Percentiles rank a stretch among this genome's conserved stretches.
Evolutionary conservation across 2,888 invertebrate species (phyloP).

Genomic region (Hypomecis atomaria): DNA sequence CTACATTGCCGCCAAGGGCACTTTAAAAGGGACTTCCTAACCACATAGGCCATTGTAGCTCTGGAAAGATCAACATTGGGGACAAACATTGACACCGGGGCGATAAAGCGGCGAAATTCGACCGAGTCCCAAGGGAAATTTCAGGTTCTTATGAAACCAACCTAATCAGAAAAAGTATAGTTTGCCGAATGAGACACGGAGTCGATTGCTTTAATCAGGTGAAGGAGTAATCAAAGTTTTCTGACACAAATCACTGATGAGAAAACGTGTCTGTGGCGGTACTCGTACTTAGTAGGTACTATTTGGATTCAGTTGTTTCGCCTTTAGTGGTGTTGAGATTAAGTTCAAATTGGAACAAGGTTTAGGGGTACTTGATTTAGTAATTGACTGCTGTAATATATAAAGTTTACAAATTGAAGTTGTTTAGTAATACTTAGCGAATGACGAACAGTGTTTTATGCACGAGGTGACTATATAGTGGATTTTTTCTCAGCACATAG

Average conservation of each 20-base stretch:
- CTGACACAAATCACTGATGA: slow-evolving; percentile 8
- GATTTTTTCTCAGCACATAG: too few species aligned
- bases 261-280: slow-evolving; percentile 18
- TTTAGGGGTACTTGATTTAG: too few species aligned
- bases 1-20: slow-evolving; percentile 32
- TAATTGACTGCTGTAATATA: too few species aligned
- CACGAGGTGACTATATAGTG: too few species aligned
- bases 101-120: slow-evolving; percentile 58
- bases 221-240: slow-evolving; percentile 38
- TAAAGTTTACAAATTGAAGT: too few species aligned
- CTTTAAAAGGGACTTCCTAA: slow-evolving; percentile 37
- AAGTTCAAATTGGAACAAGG: too few species aligned
- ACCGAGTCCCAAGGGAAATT: slow-evolving; percentile 63
- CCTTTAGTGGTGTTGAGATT: too few species aligned
- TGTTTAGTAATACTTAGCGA: too few species aligned
- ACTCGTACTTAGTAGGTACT: too few species aligned
- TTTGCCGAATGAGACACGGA: slow-evolving; percentile 36
- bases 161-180: slow-evolving; percentile 59
- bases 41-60: slow-evolving; percentile 36
- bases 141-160: slow-evolving; percentile 55
- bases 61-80: slow-evolving; percentile 47
- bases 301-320: too few species aligned
- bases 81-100: slow-evolving; percentile 57
- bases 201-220: slow-evolving; percentile 49
- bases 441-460: too few species aligned